Base-by-base conservation (phyloP, 2,888 invertebrate genomes). In the Synergus itoensis region DNA sequence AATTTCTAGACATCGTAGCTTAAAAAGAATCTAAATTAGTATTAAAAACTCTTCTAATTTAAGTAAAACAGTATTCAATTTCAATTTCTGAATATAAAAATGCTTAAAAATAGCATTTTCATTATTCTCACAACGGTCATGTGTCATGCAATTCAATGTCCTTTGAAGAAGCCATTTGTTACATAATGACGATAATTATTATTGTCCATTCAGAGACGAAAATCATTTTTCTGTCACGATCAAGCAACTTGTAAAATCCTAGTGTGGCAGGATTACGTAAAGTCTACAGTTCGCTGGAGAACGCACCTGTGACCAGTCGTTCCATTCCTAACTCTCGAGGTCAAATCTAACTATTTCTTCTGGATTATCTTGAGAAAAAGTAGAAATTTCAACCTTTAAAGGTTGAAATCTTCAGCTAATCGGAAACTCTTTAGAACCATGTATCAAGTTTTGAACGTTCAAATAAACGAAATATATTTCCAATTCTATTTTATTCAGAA, bases 201-300 rank as follows among this genome's bases (percentile, higher is more conserved):
- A 4, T 41, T 41, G 11, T 14, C 36, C 9, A 12, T 14, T 21
- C 28, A 14, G 53, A 53, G 53, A 12, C 36, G 18, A 73, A 69
- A 73, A 73, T 73, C n/a, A 36, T 73, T 36, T 48, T 73, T 53
- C 28, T 53, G 48, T n/a, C n/a, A n/a, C 36, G 53, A 53, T 53
- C 16, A 53, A 73, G 40, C 40, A 73, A 57, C n/a, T 28, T 57
- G 40, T 36, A 73, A 53, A 73, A 40, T 73, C 40, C 53, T 73
- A 53, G 48, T 73, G 53, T 48, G 18, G 73, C n/a, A 40, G 16
- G 45, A 73, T 73, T 73, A 73, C 53, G 73, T 36, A 73, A 73
- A 73, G 69, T 73, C 69, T 53, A 53, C 69, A 73, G 69, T 73
- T 45, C 69, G 48, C n/a, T 48, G 48, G 69, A 73, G 53, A 73